Conservation (phyloP, 2,113 vertebrate species). For the Nansenia antarctica region DNA sequence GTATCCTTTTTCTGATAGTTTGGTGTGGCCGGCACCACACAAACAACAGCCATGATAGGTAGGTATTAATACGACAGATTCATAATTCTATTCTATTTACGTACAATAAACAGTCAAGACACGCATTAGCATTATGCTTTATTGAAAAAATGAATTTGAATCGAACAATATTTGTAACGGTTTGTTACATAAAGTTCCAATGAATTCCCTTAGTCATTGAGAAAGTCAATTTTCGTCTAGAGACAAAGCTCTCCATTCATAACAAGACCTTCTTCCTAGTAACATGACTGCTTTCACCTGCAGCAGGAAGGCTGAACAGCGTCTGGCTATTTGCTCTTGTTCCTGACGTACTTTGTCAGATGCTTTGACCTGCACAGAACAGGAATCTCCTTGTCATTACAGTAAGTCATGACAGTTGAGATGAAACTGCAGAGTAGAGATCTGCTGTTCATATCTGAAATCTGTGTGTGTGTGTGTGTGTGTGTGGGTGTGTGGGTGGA, state of each 20-base stretch:
- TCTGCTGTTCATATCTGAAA: not conserved
- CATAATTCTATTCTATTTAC: not conserved
- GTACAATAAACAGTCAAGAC: not conserved
- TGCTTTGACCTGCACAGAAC: not conserved
- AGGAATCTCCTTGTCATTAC: not conserved
- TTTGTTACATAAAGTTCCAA: not conserved
- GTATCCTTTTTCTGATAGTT: too few relatives aligned
- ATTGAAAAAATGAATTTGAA: not conserved
- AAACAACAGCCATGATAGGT: not conserved
- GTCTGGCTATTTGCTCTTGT: too few relatives aligned
- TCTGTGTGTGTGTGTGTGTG: too few relatives aligned
- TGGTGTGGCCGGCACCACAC: too few relatives aligned
- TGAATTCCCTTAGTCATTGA: not conserved
- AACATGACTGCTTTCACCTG: conserved; percentile 3
- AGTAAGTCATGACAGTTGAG: too few relatives aligned
- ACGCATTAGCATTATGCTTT: not conserved
- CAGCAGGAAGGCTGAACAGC: not conserved
- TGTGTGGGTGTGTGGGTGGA: too few relatives aligned
- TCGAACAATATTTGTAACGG: not conserved
- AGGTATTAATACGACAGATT: not conserved
- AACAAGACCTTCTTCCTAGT: not conserved
- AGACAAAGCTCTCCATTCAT: conserved; percentile 7
- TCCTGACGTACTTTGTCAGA: not conserved
- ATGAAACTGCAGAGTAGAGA: not conserved
- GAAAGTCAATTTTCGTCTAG: not conserved